These are phyloP conservation scores for Pao palembangensis DNA, from an alignment of 2,113 vertebrate species.

Conservation along the genomic window DNA sequence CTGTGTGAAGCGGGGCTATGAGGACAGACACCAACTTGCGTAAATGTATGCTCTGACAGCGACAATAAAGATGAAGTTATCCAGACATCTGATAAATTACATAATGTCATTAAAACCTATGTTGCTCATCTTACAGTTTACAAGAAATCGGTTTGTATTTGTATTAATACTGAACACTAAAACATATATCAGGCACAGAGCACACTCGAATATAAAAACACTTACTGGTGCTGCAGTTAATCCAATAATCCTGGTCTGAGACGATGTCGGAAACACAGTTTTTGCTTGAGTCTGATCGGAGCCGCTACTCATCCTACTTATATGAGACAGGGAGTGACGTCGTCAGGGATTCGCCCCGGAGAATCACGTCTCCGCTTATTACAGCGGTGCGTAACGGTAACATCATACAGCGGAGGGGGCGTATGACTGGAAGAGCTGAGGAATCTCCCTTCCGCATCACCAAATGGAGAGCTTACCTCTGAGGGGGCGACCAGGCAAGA, in stretches of 20 bases:
- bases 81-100: no score
- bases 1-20: conserved; percentile 37
- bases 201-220: conserved; percentile 18
- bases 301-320: conserved; percentile 63
- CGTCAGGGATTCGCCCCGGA: conserved; percentile 71
- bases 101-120: no score
- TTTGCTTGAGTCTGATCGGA: conserved; percentile 48
- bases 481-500: conserved; percentile 49
- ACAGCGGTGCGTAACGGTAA: conserved; percentile 68
- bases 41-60: conserved; percentile 17
- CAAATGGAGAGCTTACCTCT: conserved; percentile 60
- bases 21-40: conserved; percentile 35
- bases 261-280: conserved; percentile 25
- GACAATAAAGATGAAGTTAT: neutral
- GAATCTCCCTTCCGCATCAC: conserved; percentile 71
- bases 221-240: conserved; percentile 54
- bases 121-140: no score
- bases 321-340: conserved; percentile 71
- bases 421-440: conserved; percentile 65
- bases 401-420: conserved; percentile 58
- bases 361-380: conserved; percentile 66
- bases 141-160: neutral
- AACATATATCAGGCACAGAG: neutral
- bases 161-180: neutral
- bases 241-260: conserved; percentile 50